phyloP scores from a whole-genome alignment of 2,113 vertebrate genomes.

The Lontra canadensis region DNA sequence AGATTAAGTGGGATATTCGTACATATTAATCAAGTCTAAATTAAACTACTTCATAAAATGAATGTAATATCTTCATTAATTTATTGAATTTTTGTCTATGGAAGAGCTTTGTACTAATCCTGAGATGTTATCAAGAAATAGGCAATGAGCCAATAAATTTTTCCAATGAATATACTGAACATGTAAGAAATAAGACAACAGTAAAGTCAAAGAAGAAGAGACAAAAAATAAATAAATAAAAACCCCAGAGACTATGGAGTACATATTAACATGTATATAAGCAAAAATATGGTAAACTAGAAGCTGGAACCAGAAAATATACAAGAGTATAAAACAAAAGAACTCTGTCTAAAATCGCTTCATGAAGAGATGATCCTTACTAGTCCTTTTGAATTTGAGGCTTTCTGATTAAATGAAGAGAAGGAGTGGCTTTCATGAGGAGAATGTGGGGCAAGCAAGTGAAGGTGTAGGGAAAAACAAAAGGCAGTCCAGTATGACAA shows the following conservation, averaged over 20 bases:
- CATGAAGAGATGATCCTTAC: rapidly evolving
- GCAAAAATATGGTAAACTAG: not conserved
- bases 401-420: not conserved
- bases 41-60: not conserved
- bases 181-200: not conserved
- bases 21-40: not conserved
- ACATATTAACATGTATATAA: not conserved
- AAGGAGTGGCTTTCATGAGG: not conserved
- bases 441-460: too few relatives aligned
- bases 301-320: not conserved
- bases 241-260: not conserved
- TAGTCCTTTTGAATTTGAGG: not conserved
- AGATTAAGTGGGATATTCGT: not conserved
- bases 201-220: not conserved
- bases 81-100: not conserved
- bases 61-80: not conserved
- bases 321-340: not conserved
- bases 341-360: not conserved
- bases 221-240: not conserved
- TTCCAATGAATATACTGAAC: not conserved
- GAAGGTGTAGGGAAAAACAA: not conserved
- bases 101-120: not conserved
- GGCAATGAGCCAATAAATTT: not conserved
- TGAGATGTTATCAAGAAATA: conserved; percentile 1
- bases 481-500: not conserved